Evolutionary conservation across 2,888 invertebrate genomes (phyloP), one percentile per base, ranked within the genome.

Genomic region (Notodonta ziczac): DNA sequence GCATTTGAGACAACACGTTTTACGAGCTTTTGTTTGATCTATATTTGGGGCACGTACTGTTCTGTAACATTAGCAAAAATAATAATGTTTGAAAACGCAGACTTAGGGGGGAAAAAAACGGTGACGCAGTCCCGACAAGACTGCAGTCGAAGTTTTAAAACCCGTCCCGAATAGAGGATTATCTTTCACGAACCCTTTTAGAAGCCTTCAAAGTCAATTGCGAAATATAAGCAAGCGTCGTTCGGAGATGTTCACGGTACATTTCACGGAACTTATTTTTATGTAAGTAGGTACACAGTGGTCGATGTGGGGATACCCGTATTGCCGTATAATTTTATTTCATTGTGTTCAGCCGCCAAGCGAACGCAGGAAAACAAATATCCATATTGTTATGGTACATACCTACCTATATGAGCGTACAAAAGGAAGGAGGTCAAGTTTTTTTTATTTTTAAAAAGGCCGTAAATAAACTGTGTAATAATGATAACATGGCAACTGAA

Each of bases 161-260:
- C 82, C 81, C 77, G 84, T 83, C 80, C 77, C 73, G 72, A 81
- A 75, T 74, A 70, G 69, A 76, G 72, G 71, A 75, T 73, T 71
- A 70, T 67, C 58, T 68, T 71, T 73, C 69, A 74, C 74, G 74
- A 72, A 77, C 69, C 74, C 61, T 66, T 65, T 65, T 65, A 66
- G 65, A 63, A 66, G 65, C 62, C 57, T 60, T 60, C 51, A 14
- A 66, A 58, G 56, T 61, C 70, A 63, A 67, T 62, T 62, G 62
- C 59, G 32, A 59, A 57, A 40, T 39, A 62, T 55, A 40, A 13
- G n/a, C 39, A 52, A 46, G n/a, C 5, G 16, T 0, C 9, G 6
- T 39, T 4, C 14, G 10, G 10, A 40, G 5, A 5, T 24, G 24
- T 24, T 24, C 24, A 24, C 39, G 35, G 35, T 40, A 24, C 4